Base-by-base conservation (phyloP, 1,140 invertebrate species). In the Alviniconcha marisindica region DNA sequence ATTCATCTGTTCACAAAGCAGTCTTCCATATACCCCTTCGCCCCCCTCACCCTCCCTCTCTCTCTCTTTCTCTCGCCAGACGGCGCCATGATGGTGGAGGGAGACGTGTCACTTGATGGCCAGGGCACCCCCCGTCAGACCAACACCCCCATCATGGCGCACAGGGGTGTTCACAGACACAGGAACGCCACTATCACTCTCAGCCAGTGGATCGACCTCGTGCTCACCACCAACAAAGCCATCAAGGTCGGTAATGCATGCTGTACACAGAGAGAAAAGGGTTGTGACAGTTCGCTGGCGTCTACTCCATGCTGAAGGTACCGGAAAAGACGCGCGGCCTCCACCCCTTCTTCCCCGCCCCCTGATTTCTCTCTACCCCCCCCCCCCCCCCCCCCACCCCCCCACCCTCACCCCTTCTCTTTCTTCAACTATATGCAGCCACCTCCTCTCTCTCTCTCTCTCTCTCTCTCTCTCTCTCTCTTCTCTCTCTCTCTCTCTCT, bases 141-240 rank as follows among this genome's bases (percentile, higher is more conserved):
- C 92, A 77, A 88, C 2, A 93, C 96, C 18, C 96, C 97, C 0
- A 95, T 98, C 21, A 97, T 98, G 97, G 96, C 95, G 4, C 97
- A 97, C 40, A 54, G 78, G 21, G 78, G 60, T 33, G 51, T 42
- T 56, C 56, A 28, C 28, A 33, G 44, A 54, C 40, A 40, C 21
- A 56, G 48, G 38, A 73, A 28, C 38, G 42, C 38, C 77, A 78
- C 31, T 33, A 10, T 81, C 2, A 95, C 95, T 10, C 93, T 98
- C 0, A 93, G 95, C 18, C 94, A 95, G 12, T 98, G 97, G 91
- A 89, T 98, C 0, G 85, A 92, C 15, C 91, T 92, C n/a, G 95
- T 96, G 24, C 91, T 83, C 94, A 95, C 87, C 82, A 81, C 89
- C 88, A 92, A 85, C 79, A 96, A 96, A 88, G 97, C 96, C 1